Base-by-base conservation (phyloP, 2,797 vertebrate genomes). In the Myiotriccus ornatus region DNA sequence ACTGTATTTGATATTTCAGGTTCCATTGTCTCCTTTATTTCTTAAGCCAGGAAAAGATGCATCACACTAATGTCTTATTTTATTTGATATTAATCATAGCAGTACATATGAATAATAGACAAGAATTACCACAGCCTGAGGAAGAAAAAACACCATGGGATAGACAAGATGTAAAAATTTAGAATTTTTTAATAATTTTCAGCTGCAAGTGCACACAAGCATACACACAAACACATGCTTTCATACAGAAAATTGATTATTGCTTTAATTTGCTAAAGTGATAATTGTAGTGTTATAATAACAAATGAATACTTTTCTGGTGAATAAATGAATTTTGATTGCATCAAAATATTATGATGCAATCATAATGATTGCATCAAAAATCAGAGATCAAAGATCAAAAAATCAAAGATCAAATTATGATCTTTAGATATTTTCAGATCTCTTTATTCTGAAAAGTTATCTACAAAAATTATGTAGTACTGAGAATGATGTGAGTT, bases 181-280 rank as follows among this genome's bases (percentile, higher is more conserved):
- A 63, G 27, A 81, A 34, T n/a, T 79, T 78, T 8, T 59, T 12
- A 49, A 70, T 15, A 41, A 79, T 60, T 50, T 75, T 32, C 22
- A 39, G 34, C 46, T 25, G 12, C 1, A 7, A 43, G 21, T 0
- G 0, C 32, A 34, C 13, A 18, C 4, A 57, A 46, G 32, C 9
- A 39, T 59, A 28, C 4, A 30, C 56, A 9, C 6, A 62, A 17
- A 22, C 5, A n/a, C 15, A 43, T 10, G 7, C 23, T 15, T 57
- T 35, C 19, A 34, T 25, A 71, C 12, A 39, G 35, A 67, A 46
- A n/a, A 5, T 12, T 41, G 37, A 41, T 62, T 62, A 56, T n/a
- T 35, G 23, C 2, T 59, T 62, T 39, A 67, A 41, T 62, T 80
- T 43, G 24, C 7, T 65, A 32, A 76, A 62, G 12, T 50, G 11